A percentile compares a stretch with the other conserved stretches of the same genome.
phyloP scores from a whole-genome alignment of 1,140 invertebrate species.

The Galendromus occidentalis region DNA sequence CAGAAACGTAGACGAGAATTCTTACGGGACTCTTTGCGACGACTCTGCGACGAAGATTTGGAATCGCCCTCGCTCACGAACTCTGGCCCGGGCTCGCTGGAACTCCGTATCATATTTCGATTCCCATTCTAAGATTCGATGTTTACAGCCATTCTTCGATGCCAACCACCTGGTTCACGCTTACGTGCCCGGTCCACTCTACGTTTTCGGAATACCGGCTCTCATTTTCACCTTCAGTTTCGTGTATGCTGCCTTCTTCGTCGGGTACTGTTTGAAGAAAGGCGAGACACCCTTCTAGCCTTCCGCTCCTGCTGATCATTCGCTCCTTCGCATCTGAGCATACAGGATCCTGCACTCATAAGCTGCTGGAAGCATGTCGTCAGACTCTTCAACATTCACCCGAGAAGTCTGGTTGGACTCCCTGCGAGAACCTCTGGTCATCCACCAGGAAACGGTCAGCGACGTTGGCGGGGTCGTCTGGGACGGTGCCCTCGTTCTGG shows the following conservation, averaged over 20 bases:
- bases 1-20: no score
- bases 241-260: neutral
- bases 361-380: no score
- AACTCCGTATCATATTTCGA: no score
- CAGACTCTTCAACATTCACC: neutral
- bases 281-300: neutral
- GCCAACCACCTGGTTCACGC: neutral
- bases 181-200: neutral
- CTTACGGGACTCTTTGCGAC: no score
- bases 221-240: slow-evolving; percentile 5
- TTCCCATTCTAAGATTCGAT: no score
- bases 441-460: neutral
- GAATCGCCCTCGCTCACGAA: no score
- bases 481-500: slow-evolving; percentile 4
- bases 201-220: neutral
- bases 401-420: neutral
- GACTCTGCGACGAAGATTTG: no score
- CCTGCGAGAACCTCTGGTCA: neutral
- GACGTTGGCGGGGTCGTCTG: slow-evolving; percentile 8
- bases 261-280: neutral
- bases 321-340: no score
- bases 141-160: neutral
- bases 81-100: no score
- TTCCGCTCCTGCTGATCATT: neutral
- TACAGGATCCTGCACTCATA: no score